Conservation (phyloP, 2,888 invertebrate genomes). For the Lycaena phlaeas region DNA sequence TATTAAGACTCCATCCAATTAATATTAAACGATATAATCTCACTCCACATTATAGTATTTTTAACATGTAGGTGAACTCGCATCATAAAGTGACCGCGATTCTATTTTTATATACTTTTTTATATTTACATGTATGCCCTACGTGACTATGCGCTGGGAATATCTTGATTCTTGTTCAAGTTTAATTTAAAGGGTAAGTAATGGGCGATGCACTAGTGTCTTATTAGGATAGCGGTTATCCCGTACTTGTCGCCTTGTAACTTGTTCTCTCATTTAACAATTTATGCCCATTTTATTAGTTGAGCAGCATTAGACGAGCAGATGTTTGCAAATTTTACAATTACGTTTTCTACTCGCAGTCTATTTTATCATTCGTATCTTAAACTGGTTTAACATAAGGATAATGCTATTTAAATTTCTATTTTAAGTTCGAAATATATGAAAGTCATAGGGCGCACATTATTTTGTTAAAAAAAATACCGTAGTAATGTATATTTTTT, state of each 20-base stretch:
- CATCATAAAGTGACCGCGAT: conserved; percentile 15
- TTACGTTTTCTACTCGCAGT: conserved; percentile 19
- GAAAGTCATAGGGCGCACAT: too few relatives aligned
- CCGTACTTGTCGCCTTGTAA: neutral
- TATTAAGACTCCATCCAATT: conserved; percentile 5
- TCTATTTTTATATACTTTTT: conserved; percentile 17
- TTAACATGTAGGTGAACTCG: conserved; percentile 14
- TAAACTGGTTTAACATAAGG: too few relatives aligned
- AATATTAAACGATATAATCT: conserved; percentile 9
- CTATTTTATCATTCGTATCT: neutral
- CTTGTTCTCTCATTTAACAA: conserved; percentile 2
- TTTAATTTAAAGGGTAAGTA: conserved; percentile 49
- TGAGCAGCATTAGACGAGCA: conserved; percentile 3
- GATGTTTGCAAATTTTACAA: conserved; percentile 20
- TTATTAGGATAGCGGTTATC: conserved; percentile 37
- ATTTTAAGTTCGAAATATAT: too few relatives aligned
- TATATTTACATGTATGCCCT: conserved; percentile 15
- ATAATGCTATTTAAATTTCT: too few relatives aligned
- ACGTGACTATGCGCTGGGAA: conserved; percentile 33
- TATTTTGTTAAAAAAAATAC: too few relatives aligned
- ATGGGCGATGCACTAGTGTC: conserved; percentile 27
- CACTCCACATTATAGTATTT: conserved; percentile 8
- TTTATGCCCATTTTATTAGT: conserved; percentile 4
- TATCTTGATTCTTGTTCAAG: conserved; percentile 30
- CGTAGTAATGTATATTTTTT: too few relatives aligned